Base-by-base conservation (phyloP, 1,140 invertebrate genomes). In the Homalodisca vitripennis region DNA sequence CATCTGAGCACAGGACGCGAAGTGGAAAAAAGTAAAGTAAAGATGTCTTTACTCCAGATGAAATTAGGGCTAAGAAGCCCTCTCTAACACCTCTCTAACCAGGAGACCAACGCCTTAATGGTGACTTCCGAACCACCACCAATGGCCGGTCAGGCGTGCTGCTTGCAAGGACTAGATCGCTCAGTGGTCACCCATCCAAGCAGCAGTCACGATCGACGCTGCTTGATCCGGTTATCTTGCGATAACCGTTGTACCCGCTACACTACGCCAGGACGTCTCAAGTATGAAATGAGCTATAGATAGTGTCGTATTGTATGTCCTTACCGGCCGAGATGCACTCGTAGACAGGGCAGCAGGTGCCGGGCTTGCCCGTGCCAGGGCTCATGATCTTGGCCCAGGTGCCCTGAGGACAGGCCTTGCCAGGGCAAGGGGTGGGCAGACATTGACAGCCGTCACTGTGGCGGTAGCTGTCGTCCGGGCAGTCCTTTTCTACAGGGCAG, bases 341-440 rank as follows among this genome's bases (percentile, higher is more conserved):
- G 69, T 72, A 75, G 6, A 76, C 55, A 24, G 77, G 73, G 70
- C 78, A 79, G 68, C 78, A 79, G 3, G 73, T 55, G 1, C 78
- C 78, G 26, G 78, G 78, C 51, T 75, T 71, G 14, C 73, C 74
- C 14, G 72, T 76, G 24, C 75, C 76, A 22, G 62, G 68, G 3
- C 66, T 48, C 1, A 74, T 57, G n/a, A 72, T 62, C 22, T 64
- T 66, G 3, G 72, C 72, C 64, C 68, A 67, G 29, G 72, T 67
- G 2, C 71, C 73, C 2, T 60, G 47, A 20, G 68, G 68, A 70
- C 77, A 78, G 27, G 69, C 57, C 6, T 72, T 70, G 10, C 69
- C 67, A n/a, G 70, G 64, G 51, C 74, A 75, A 1, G 74, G 60
- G 17, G 29, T 70, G 17, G 75, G 76, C 34, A 75, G 70, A 60